phyloP scores from a whole-genome alignment of 2,113 vertebrate genomes.

The Pomatostomus ruficeps region DNA sequence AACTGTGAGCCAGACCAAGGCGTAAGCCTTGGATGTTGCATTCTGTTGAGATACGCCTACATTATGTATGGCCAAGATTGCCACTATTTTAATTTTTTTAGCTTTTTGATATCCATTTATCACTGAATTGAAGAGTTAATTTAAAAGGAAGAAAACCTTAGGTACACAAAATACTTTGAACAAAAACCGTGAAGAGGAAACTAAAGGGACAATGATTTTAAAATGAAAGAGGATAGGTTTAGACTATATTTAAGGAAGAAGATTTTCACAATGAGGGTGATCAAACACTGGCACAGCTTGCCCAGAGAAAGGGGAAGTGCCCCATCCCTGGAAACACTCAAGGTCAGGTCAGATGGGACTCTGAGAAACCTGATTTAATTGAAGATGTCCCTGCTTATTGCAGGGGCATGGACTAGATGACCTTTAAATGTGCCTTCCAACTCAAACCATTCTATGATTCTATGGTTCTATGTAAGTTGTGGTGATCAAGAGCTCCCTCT shows the following conservation, averaged over 20 bases:
- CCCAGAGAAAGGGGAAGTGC: neutral
- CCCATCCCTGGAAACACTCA: neutral
- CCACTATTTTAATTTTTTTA: neutral
- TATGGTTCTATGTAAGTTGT: neutral
- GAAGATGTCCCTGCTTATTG: neutral
- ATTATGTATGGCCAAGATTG: neutral
- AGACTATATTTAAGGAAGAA: neutral
- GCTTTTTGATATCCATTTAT: neutral
- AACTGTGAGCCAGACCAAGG: neutral
- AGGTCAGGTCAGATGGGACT: neutral
- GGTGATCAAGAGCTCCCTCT: slow-evolving; percentile 45
- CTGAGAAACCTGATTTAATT: neutral
- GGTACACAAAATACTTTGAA: accelerated
- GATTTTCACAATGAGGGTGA: neutral
- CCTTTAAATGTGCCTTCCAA: neutral
- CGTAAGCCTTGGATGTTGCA: accelerated
- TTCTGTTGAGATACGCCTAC: neutral
- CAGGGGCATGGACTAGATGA: neutral
- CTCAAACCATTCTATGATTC: accelerated
- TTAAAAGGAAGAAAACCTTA: neutral
- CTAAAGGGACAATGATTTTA: neutral
- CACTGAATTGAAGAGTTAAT: neutral
- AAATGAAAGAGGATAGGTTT: neutral
- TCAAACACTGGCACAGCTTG: neutral
- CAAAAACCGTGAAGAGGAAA: accelerated